Conservation (phyloP, 2,113 vertebrate genomes). For the Syrrhaptes paradoxus region DNA sequence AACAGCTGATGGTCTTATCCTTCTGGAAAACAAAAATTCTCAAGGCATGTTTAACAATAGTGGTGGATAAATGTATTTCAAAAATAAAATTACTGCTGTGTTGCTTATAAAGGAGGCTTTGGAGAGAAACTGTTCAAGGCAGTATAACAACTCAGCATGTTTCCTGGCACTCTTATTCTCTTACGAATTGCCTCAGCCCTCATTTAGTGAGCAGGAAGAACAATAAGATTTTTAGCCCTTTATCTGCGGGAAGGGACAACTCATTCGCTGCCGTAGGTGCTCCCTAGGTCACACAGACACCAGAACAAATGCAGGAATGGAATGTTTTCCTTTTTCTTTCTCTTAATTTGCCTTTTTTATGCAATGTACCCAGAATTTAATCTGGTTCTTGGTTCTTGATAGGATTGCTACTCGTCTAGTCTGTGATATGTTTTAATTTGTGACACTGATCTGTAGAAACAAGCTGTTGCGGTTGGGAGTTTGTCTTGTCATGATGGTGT, state of each 20-base stretch:
- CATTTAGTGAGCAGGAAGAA: background rate
- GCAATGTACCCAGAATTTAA: constrained; percentile 25
- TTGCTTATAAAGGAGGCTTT: background rate
- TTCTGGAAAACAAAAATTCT: constrained; percentile 56
- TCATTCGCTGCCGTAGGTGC: background rate
- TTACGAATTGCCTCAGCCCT: background rate
- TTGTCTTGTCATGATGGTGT: background rate
- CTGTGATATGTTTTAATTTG: background rate
- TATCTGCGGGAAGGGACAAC: constrained; percentile 9
- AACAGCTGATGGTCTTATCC: constrained; percentile 39
- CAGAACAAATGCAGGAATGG: background rate
- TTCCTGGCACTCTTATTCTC: constrained; percentile 26
- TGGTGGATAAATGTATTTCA: constrained; percentile 31
- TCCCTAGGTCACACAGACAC: background rate
- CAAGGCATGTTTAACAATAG: constrained; percentile 7
- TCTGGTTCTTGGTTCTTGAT: constrained; percentile 32
- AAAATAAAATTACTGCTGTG: background rate
- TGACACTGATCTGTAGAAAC: background rate
- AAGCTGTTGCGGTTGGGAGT: background rate
- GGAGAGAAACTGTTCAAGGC: constrained; percentile 12
- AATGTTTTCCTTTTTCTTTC: constrained; percentile 8
- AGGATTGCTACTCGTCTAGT: background rate
- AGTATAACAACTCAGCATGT: background rate
- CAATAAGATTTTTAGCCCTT: constrained; percentile 29
- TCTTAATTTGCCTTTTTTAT: constrained; percentile 35